A percentile compares a stretch with the other conserved stretches of the same genome.
Evolutionary conservation across 2,888 invertebrate genomes (phyloP).

Genomic region (Lithophane semibrunnea): DNA sequence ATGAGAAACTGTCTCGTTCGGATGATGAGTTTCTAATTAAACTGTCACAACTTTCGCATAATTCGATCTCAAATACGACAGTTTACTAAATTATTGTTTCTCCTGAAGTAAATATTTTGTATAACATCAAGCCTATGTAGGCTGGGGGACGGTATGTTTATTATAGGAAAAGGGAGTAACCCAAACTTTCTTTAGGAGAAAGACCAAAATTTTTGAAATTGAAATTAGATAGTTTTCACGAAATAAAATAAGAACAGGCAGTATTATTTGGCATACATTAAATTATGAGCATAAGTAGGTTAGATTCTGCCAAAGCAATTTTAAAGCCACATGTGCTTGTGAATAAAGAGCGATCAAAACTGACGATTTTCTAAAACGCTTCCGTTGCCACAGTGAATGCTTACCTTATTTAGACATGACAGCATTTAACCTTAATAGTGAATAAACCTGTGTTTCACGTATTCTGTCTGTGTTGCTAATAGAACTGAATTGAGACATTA

Average conservation of each 20-base stretch:
- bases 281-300: not conserved
- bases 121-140: not conserved
- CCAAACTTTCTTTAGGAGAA: not conserved
- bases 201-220: not conserved
- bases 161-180: not conserved
- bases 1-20: constrained; percentile 31
- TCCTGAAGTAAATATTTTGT: constrained; percentile 47
- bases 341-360: not conserved
- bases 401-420: constrained; percentile 3
- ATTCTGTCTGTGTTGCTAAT: constrained; percentile 20
- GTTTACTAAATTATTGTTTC: constrained; percentile 54
- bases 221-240: not conserved
- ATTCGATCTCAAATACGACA: constrained; percentile 54
- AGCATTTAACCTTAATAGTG: constrained; percentile 17
- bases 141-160: not conserved
- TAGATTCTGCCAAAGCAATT: not conserved
- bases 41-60: constrained; percentile 52
- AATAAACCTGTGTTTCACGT: constrained; percentile 13
- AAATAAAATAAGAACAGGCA: not conserved
- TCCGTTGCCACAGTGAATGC: not conserved
- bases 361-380: not conserved
- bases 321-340: not conserved
- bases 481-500: not conserved
- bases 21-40: constrained; percentile 55
- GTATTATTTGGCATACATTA: not conserved